A percentile compares a stretch with the other conserved stretches of the same genome.
Conservation (phyloP, 1,140 invertebrate species). For the Ceratina japonica region DNA sequence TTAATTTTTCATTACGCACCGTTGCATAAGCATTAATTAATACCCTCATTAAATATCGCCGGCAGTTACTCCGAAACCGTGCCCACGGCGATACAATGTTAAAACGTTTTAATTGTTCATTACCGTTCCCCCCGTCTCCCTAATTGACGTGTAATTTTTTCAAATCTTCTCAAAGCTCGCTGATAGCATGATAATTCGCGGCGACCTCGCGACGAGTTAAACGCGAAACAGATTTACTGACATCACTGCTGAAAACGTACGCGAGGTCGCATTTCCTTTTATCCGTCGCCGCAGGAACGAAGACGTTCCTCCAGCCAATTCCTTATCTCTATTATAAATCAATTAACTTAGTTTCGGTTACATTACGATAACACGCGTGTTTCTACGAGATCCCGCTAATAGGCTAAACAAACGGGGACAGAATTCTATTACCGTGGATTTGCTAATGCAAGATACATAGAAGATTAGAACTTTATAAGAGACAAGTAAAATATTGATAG, state of each 20-base stretch:
- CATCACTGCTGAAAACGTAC: conserved; percentile 31
- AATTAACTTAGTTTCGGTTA: too few relatives aligned
- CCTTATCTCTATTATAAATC: too few relatives aligned
- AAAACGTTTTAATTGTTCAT: not conserved
- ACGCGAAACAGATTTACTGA: conserved; percentile 39
- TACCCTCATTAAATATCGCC: not conserved
- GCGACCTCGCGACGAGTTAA: conserved; percentile 25
- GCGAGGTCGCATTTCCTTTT: conserved; percentile 13
- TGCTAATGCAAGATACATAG: not conserved
- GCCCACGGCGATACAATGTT: not conserved
- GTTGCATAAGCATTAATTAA: not conserved
- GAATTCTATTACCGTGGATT: too few relatives aligned
- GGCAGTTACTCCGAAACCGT: not conserved
- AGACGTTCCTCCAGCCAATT: too few relatives aligned
- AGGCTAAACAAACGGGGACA: too few relatives aligned
- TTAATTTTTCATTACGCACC: not conserved
- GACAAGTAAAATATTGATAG: not conserved
- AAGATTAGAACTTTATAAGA: too few relatives aligned
- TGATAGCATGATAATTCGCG: conserved; percentile 30
- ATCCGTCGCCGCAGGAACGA: not conserved
- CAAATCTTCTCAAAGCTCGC: not conserved
- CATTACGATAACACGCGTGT: not conserved
- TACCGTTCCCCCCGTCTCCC: not conserved
- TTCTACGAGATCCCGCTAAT: too few relatives aligned
- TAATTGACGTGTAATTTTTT: not conserved